Evolutionary conservation across 1,140 invertebrate species (phyloP), one percentile per base, ranked within the genome.

Genomic region (Coelopa frigida): DNA sequence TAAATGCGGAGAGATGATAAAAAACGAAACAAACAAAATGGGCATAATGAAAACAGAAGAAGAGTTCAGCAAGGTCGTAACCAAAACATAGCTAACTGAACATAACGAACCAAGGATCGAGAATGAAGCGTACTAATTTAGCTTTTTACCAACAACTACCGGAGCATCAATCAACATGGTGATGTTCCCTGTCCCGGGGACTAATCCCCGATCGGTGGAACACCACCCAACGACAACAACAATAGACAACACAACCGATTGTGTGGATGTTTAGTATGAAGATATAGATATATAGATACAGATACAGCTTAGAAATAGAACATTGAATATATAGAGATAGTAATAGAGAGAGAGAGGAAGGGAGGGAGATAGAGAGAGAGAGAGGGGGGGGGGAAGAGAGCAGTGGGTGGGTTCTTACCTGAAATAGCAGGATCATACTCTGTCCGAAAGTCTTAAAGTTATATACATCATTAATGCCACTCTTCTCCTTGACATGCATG

Each of bases 381-480:
- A n/a, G n/a, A n/a, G n/a, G n/a, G n/a, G n/a, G n/a, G 8, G 27
- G 27, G 8, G 27, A 29, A 10, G 27, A 10, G 27, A 29, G 8
- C 27, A 29, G 27, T 29, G n/a, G n/a, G 47, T 52, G 44, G 37
- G 27, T 49, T 58, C 69, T 71, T 73, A 88, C 87, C 82, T 95
- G 90, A 79, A 98, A 98, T 50, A 98, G 81, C 59, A 97, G 75
- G 67, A 98, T 97, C 83, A 98, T 94, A 61, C 93, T 95, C 75
- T 94, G 87, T 58, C 89, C 87, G 71, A 98, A 98, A n/a, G 94
- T 98, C 72, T 94, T 89, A 73, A 98, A 98, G 73, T 98, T 98
- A 76, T 96, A 98, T 40, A 94, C 90, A 68, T 95, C 91, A 66
- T 97, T 94, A 47, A 98, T 77, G 36, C 93, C 94, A 57, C 85